Evolutionary conservation across 2,888 invertebrate species (phyloP), one percentile per base, ranked within the genome.

Genomic region (Electrophaes corylata): DNA sequence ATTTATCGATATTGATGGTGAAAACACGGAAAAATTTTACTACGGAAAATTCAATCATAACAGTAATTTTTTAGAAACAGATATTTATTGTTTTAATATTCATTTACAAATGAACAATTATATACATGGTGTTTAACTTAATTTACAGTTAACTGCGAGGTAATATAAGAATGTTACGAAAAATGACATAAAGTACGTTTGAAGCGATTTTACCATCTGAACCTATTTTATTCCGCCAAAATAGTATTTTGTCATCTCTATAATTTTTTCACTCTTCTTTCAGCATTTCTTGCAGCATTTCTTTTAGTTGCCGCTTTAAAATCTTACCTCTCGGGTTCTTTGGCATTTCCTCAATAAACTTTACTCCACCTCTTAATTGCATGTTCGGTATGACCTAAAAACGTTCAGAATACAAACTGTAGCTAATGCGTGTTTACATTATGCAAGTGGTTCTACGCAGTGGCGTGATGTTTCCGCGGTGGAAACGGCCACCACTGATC

Each of bases 321-420:
- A 95, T 94, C 84, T 96, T 96, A 20, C 95, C 95, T 41, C 94
- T 93, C 0, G 94, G 88, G 73, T 94, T 95, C 78, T 94, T 94
- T 5, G 96, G 95, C 71, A 96, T 93, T 73, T 91, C 87, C 19
- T 94, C 84, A 31, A 95, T 79, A 78, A 96, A 96, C 64, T 84
- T 86, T 1, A 96, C 93, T 16, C 95, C 95, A 35, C 95, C 95
- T 71, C 92, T 86, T 47, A 96, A 85, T 69, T 92, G 91, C 87
- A 96, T 96, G 72, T 93, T 94, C 18, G 92, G 84, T 0, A 95
- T 91, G 6, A 85, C 84, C 85, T 85, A 66, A 62, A 76, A 75
- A 64, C 65, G 54, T 66, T 57, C 58, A 48, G 44, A 64, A 65
- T 60, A 60, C 62, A 59, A 60, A 60, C 50, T 56, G 56, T 35